Percentiles rank a stretch among this genome's conserved stretches.
Conservation (phyloP, 2,113 vertebrate genomes). For the Percopsis transmontana region DNA sequence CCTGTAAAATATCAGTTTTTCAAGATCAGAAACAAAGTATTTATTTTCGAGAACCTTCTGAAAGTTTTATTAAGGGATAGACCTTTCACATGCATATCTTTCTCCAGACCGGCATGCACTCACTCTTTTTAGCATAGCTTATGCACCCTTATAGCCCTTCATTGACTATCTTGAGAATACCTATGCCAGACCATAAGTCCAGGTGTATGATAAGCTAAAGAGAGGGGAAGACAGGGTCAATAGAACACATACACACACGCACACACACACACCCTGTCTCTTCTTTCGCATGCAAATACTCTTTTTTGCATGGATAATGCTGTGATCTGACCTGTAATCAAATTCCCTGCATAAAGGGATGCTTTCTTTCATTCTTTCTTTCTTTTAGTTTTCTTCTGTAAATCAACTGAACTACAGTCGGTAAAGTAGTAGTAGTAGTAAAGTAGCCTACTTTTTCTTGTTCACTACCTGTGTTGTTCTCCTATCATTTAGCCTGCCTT, state of each 20-base stretch:
- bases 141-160: background rate
- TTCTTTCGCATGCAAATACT: constrained; percentile 64
- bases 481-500: too few relatives aligned
- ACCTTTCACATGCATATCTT: background rate
- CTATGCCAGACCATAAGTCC: constrained; percentile 8
- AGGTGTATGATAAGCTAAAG: background rate
- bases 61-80: background rate
- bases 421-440: too few relatives aligned
- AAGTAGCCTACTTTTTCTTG: too few relatives aligned
- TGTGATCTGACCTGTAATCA: constrained; percentile 63
- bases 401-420: too few relatives aligned
- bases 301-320: constrained; percentile 61
- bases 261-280: constrained; percentile 21
- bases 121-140: background rate
- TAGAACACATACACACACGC: constrained; percentile 9
- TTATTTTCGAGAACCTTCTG: background rate
- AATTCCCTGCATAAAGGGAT: constrained; percentile 55
- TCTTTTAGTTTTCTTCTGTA: too few relatives aligned
- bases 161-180: background rate
- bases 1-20: background rate
- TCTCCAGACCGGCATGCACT: background rate
- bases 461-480: too few relatives aligned
- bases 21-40: too few relatives aligned
- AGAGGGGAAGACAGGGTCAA: background rate
- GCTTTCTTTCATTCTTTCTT: background rate